Evolutionary conservation across 2,113 vertebrate species (phyloP).

Genomic region (Carassius carassius): DNA sequence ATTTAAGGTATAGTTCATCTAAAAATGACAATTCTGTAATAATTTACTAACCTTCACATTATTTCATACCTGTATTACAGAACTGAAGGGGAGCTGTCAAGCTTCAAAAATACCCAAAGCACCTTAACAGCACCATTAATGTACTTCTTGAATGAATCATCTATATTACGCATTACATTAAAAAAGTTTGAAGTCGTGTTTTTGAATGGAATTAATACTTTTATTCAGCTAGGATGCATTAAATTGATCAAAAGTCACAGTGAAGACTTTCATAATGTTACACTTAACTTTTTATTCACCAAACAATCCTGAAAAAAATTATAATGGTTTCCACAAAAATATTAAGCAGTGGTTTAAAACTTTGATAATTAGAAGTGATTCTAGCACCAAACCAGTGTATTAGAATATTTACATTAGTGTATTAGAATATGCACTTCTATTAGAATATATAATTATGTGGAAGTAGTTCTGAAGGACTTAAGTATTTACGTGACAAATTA

Average conservation of each 20-base stretch:
- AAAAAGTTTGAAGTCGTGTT: background rate
- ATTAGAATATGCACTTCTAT: no score
- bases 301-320: background rate
- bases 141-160: background rate
- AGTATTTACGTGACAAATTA: background rate
- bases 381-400: no score
- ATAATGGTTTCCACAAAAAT: background rate
- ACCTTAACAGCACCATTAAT: background rate
- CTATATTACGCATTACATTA: background rate
- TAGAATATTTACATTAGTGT: no score
- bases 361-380: background rate
- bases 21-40: background rate
- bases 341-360: background rate
- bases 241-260: background rate
- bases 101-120: background rate
- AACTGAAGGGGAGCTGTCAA: background rate
- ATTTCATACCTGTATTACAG: background rate
- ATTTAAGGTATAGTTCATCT: slow-evolving; percentile 10
- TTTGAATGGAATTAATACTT: background rate
- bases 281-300: background rate
- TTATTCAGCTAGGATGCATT: background rate
- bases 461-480: background rate
- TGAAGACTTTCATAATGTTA: background rate
- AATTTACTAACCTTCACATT: background rate
- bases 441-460: no score